Evolutionary conservation across 2,113 vertebrate genomes (phyloP).

Genomic region (Suricata suricatta): DNA sequence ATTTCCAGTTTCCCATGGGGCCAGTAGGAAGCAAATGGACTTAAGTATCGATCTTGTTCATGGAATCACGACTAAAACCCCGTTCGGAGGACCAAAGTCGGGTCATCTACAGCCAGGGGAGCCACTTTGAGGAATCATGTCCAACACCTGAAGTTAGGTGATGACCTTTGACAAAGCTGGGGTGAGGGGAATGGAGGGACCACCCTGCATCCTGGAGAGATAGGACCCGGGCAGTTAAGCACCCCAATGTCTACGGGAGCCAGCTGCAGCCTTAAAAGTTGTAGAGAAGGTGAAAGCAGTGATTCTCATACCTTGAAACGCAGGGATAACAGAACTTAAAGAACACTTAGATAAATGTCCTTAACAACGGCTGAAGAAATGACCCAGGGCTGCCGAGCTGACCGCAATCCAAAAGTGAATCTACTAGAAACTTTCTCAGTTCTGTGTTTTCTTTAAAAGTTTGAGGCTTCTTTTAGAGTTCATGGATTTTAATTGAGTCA

Average conservation of each 20-base stretch:
- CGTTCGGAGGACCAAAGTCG: not conserved
- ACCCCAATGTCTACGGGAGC: too few relatives aligned
- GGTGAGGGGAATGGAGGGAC: not conserved
- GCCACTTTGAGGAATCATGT: not conserved
- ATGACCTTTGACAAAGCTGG: not conserved
- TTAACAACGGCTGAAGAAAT: not conserved
- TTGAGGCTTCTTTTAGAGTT: not conserved
- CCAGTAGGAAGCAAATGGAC: not conserved
- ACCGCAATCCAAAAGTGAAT: not conserved
- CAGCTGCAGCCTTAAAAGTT: fast-evolving
- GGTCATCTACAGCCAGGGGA: not conserved
- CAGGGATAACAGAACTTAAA: fast-evolving
- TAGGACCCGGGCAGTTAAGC: not conserved
- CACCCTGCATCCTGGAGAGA: not conserved
- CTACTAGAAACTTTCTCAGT: not conserved
- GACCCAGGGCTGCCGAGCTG: fast-evolving
- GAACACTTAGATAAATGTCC: fast-evolving
- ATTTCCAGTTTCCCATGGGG: not conserved
- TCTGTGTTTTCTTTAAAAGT: not conserved
- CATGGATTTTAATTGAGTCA: not conserved
- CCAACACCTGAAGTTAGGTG: too few relatives aligned
- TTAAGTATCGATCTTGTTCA: not conserved
- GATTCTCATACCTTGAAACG: fast-evolving
- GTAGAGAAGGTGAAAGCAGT: not conserved
- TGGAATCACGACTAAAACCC: not conserved